phyloP scores from a whole-genome alignment of 2,888 invertebrate genomes.

The Cremastobaeus sp. region DNA sequence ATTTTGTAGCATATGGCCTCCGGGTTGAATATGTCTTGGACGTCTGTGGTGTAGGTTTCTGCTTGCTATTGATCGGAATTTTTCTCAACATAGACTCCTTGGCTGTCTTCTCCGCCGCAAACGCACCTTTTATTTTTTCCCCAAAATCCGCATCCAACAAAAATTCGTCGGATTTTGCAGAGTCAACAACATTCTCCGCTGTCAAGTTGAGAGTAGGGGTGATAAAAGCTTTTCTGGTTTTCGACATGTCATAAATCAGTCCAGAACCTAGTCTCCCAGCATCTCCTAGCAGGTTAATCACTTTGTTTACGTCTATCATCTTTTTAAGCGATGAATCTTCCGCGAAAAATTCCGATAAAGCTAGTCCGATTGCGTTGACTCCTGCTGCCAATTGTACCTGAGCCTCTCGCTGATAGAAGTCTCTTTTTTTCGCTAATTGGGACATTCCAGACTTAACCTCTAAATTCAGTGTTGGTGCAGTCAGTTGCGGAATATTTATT shows the following conservation, averaged over 20 bases:
- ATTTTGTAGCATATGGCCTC: too few species aligned
- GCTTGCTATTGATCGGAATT: too few species aligned
- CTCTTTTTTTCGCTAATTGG: conserved; percentile 5
- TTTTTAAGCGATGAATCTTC: not conserved
- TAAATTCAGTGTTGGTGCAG: conserved; percentile 6
- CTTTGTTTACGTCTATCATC: not conserved
- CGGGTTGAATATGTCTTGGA: not conserved
- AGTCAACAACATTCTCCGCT: not conserved
- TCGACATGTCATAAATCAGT: not conserved
- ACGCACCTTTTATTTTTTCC: conserved; percentile 11
- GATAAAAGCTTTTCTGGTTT: conserved; percentile 6
- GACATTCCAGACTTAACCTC: conserved; percentile 6
- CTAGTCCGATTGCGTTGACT: not conserved
- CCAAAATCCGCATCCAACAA: conserved; percentile 15
- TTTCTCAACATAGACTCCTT: conserved; percentile 6
- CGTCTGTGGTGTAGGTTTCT: not conserved
- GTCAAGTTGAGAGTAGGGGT: not conserved
- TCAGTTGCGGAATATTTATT: not conserved
- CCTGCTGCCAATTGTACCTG: not conserved
- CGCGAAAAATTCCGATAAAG: not conserved
- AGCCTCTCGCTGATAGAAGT: not conserved
- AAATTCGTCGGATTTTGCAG: not conserved
- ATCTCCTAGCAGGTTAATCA: not conserved
- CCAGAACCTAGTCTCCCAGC: conserved; percentile 2
- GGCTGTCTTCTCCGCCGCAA: conserved; percentile 5